These are phyloP conservation scores for Helicoverpa zea DNA, from an alignment of 1,140 invertebrate species.

Conservation along the genomic window DNA sequence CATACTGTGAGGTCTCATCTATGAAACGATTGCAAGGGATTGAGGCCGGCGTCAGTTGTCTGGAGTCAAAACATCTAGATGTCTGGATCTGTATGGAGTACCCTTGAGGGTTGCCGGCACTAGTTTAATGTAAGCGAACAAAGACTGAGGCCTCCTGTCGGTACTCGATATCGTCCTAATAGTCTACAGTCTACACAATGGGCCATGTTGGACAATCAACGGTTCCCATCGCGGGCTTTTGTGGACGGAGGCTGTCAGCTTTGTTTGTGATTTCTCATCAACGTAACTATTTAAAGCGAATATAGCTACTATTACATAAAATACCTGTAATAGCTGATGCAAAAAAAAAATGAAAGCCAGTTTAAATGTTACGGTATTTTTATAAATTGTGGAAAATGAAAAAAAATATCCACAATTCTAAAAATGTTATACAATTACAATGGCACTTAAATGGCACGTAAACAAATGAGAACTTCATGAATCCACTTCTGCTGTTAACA, in stretches of 20 bases:
- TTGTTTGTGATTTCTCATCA: neutral
- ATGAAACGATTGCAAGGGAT: conserved; percentile 15
- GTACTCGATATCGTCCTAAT: conserved; percentile 25
- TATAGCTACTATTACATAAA: too few relatives aligned
- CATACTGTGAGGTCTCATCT: conserved; percentile 1
- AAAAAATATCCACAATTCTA: too few relatives aligned
- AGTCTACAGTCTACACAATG: conserved; percentile 23
- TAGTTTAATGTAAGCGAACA: conserved; percentile 24
- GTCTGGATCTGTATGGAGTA: conserved; percentile 4
- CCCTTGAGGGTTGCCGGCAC: conserved; percentile 27
- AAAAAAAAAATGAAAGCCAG: too few relatives aligned
- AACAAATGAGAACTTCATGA: too few relatives aligned
- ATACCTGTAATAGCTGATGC: too few relatives aligned
- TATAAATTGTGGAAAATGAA: neutral
- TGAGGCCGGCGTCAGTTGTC: neutral
- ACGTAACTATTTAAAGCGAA: neutral
- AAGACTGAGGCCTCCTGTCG: neutral
- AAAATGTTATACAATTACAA: too few relatives aligned
- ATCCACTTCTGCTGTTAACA: too few relatives aligned
- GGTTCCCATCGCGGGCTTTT: conserved; percentile 18
- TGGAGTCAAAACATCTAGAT: conserved; percentile 12
- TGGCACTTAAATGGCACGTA: too few relatives aligned
- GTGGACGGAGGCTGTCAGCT: neutral
- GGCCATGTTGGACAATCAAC: conserved; percentile 16
- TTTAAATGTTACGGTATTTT: too few relatives aligned